A percentile compares a stretch with the other conserved stretches of the same genome.
These are phyloP conservation scores for Onychomys torridus DNA, from an alignment of 2,797 vertebrate species.

Conservation along the genomic window DNA sequence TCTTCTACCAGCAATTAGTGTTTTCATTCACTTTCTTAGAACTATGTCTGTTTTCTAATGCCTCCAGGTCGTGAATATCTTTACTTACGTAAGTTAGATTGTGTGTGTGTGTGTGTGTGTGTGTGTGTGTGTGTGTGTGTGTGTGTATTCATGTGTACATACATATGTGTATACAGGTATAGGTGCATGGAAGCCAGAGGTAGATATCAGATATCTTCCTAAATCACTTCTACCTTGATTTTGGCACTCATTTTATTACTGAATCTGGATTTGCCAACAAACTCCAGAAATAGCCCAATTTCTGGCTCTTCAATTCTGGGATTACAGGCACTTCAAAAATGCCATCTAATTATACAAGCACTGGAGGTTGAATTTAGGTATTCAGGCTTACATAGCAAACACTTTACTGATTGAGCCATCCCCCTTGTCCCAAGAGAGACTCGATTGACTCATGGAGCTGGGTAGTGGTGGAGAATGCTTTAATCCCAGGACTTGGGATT, in stretches of 20 bases:
- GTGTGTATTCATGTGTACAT: neutral
- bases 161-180: neutral
- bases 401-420: neutral
- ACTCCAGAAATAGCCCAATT: neutral
- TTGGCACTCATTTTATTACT: neutral
- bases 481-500: too few relatives aligned
- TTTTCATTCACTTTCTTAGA: neutral
- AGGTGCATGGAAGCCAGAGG: neutral
- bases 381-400: neutral
- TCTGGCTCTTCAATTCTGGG: neutral
- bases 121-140: neutral
- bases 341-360: neutral
- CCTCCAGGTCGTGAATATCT: neutral
- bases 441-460: neutral
- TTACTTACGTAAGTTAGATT: neutral
- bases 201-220: neutral
- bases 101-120: neutral
- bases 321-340: neutral
- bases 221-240: neutral
- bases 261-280: neutral
- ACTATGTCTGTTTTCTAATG: neutral
- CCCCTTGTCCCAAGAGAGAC: neutral
- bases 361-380: neutral
- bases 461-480: too few relatives aligned
- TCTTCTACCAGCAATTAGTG: neutral